These are phyloP conservation scores for Copsychus sechellarum DNA, from an alignment of 2,113 vertebrate genomes.

Conservation along the genomic window DNA sequence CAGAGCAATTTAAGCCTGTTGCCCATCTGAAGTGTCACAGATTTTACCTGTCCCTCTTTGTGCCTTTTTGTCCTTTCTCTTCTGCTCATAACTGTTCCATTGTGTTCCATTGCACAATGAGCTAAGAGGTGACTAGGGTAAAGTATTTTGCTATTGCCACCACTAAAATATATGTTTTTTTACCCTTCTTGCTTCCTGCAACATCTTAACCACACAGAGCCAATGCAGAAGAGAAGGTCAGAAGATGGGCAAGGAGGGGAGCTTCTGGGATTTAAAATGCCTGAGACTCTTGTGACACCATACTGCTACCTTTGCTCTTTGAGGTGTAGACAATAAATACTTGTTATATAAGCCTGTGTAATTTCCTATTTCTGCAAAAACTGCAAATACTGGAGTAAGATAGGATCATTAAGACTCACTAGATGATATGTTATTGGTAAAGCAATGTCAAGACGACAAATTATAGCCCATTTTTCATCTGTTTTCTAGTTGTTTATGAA, in stretches of 20 bases:
- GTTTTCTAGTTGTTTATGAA: background rate
- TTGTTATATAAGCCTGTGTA: background rate
- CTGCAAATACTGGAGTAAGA: background rate
- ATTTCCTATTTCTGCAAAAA: background rate
- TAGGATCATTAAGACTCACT: background rate
- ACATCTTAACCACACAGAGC: background rate
- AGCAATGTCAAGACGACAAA: background rate
- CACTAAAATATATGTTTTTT: background rate
- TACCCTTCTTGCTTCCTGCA: background rate
- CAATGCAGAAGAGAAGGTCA: background rate
- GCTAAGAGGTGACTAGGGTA: background rate
- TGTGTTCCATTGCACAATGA: background rate
- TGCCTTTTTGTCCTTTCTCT: background rate
- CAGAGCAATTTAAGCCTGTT: background rate
- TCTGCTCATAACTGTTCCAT: background rate
- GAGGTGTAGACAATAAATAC: background rate
- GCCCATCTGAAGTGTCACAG: background rate
- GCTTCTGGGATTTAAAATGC: background rate
- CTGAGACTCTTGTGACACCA: background rate
- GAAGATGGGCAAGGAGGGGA: background rate
- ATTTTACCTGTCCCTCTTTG: background rate
- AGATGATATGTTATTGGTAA: fast-evolving
- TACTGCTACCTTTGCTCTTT: background rate
- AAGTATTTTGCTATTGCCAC: background rate
- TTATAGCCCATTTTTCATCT: background rate